These are phyloP conservation scores for Myodes glareolus DNA, from an alignment of 2,113 vertebrate species.

Conservation along the genomic window DNA sequence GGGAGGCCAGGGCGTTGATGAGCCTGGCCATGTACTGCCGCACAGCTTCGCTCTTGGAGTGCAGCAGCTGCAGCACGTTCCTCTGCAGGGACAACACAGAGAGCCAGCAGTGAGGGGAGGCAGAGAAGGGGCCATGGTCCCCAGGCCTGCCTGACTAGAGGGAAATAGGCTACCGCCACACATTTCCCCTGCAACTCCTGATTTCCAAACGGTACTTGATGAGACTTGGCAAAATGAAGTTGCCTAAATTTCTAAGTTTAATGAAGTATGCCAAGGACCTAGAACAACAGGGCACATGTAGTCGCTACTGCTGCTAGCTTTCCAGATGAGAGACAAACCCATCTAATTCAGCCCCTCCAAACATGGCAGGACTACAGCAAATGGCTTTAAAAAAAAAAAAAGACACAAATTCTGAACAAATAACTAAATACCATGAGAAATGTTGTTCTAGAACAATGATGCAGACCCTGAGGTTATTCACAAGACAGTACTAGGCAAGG, in stretches of 20 bases:
- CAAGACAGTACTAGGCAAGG: not conserved
- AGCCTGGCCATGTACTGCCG: constrained; percentile 94
- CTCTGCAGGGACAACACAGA: constrained; percentile 82
- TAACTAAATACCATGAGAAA: not conserved
- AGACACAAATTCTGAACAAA: not conserved
- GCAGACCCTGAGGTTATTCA: not conserved
- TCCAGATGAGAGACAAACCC: not conserved
- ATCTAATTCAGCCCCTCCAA: not conserved
- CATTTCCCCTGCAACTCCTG: not conserved
- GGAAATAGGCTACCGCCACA: not conserved
- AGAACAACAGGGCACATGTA: not conserved
- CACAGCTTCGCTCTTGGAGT: constrained; percentile 91
- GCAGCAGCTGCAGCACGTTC: constrained; percentile 89
- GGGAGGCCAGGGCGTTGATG: constrained; percentile 94
- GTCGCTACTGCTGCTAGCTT: fast-evolving
- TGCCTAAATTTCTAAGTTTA: not conserved
- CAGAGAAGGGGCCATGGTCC: not conserved
- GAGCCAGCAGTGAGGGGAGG: not conserved
- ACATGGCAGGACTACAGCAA: not conserved
- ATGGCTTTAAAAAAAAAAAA: no score
- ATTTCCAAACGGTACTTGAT: not conserved
- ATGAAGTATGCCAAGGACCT: no score
- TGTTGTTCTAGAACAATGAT: not conserved
- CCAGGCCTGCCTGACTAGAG: not conserved
- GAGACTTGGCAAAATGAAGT: not conserved